These are phyloP conservation scores for Rhynchonycteris naso DNA, from an alignment of 2,797 vertebrate genomes.

Conservation along the genomic window DNA sequence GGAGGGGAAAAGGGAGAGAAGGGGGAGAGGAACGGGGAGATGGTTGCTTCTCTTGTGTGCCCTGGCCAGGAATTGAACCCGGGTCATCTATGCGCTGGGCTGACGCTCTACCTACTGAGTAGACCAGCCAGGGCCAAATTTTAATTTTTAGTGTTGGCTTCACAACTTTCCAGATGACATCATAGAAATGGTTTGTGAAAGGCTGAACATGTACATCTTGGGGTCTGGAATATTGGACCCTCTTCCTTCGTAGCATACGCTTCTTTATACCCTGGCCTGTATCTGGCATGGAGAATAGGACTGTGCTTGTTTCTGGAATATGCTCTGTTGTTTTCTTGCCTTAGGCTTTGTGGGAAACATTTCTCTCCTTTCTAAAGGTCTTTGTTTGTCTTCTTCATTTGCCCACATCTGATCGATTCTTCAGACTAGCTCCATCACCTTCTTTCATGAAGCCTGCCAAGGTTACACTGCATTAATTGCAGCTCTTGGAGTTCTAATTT, in stretches of 20 bases:
- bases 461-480: background rate
- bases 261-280: background rate
- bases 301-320: background rate
- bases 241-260: background rate
- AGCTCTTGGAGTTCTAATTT: background rate
- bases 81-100: no score
- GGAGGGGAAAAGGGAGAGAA: no score
- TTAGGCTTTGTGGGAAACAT: background rate
- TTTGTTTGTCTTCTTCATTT: background rate
- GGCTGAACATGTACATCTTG: background rate
- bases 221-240: background rate
- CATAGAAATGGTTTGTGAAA: background rate
- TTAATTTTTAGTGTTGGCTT: background rate
- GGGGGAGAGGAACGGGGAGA: no score
- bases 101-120: no score
- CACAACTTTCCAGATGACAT: background rate
- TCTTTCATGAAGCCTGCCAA: background rate
- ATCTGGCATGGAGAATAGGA: background rate
- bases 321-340: background rate
- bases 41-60: no score
- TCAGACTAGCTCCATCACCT: background rate
- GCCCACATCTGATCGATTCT: background rate
- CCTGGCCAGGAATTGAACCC: no score
- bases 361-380: background rate
- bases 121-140: background rate